Conservation (phyloP, 2,797 vertebrate species). For the Cirrhinus molitorella region DNA sequence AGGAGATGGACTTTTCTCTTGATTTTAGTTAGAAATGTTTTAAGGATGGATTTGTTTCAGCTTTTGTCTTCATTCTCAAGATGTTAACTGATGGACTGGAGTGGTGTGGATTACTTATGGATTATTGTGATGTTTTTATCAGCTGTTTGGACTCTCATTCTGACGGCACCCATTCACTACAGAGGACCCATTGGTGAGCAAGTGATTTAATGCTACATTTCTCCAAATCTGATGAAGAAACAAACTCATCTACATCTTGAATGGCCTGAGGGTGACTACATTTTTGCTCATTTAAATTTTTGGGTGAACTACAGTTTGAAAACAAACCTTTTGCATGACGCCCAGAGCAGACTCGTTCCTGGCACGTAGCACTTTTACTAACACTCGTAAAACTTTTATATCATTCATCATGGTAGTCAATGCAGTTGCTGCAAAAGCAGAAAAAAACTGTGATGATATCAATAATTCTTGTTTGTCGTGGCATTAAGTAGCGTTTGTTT, state of each 20-base stretch:
- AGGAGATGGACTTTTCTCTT: too few species aligned
- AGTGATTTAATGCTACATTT: too few species aligned
- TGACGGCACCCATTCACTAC: not conserved
- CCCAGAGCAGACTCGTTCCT: conserved; percentile 60
- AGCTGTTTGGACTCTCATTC: not conserved
- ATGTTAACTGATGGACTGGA: too few species aligned
- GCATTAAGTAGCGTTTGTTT: not conserved
- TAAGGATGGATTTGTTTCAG: too few species aligned
- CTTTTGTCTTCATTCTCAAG: too few species aligned
- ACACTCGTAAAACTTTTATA: conserved; percentile 73
- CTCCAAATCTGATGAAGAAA: not conserved
- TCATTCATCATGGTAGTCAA: conserved; percentile 74
- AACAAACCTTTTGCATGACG: conserved; percentile 74
- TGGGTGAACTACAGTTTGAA: not conserved
- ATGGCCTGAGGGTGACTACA: not conserved
- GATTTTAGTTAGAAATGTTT: too few species aligned
- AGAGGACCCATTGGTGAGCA: not conserved
- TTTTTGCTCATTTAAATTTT: not conserved
- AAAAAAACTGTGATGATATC: not conserved
- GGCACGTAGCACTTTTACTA: conserved; percentile 70
- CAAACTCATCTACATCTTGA: not conserved
- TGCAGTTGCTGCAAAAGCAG: conserved; percentile 68
- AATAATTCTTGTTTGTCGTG: not conserved
- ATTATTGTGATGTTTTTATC: not conserved
- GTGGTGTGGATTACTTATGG: too few species aligned